Evolutionary conservation across 2,113 vertebrate genomes (phyloP).

Genomic region (Clinocottus analis): DNA sequence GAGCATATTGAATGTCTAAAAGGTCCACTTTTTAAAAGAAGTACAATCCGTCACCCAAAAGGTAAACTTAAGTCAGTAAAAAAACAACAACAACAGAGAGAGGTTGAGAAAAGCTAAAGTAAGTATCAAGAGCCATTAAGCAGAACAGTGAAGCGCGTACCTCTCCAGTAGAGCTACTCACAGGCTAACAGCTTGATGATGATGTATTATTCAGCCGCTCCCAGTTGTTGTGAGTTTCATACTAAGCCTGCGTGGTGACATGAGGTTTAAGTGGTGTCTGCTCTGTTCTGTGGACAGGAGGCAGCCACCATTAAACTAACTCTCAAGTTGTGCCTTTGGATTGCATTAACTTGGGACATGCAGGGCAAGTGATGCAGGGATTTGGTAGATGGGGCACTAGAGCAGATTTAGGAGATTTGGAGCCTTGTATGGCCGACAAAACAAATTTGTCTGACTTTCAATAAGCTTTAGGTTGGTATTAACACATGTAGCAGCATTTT

Average conservation of each 20-base stretch:
- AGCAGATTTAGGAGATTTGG: slow-evolving; percentile 8
- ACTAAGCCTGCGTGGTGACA: slow-evolving; percentile 16
- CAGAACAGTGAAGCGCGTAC: neutral
- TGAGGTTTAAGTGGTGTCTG: slow-evolving; percentile 13
- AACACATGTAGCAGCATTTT: slow-evolving; percentile 9
- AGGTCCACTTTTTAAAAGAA: neutral
- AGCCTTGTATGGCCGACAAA: neutral
- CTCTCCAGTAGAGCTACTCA: slow-evolving; percentile 16
- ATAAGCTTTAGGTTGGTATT: neutral
- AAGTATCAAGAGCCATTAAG: neutral
- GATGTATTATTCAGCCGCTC: slow-evolving; percentile 47
- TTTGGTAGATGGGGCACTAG: slow-evolving; percentile 19
- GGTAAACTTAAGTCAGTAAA: neutral
- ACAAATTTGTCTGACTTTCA: slow-evolving; percentile 10
- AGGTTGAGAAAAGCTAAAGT: neutral
- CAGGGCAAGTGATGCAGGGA: slow-evolving; percentile 34
- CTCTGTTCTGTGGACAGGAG: slow-evolving; percentile 12
- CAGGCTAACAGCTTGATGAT: slow-evolving; percentile 13
- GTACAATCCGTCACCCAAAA: neutral
- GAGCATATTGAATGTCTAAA: neutral
- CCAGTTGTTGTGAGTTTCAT: slow-evolving; percentile 22
- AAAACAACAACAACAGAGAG: neutral
- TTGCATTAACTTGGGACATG: slow-evolving; percentile 33
- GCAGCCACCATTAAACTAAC: slow-evolving; percentile 24
- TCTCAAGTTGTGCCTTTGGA: slow-evolving; percentile 17